Conservation (phyloP, 2,113 vertebrate genomes). For the Zosterops borbonicus region DNA sequence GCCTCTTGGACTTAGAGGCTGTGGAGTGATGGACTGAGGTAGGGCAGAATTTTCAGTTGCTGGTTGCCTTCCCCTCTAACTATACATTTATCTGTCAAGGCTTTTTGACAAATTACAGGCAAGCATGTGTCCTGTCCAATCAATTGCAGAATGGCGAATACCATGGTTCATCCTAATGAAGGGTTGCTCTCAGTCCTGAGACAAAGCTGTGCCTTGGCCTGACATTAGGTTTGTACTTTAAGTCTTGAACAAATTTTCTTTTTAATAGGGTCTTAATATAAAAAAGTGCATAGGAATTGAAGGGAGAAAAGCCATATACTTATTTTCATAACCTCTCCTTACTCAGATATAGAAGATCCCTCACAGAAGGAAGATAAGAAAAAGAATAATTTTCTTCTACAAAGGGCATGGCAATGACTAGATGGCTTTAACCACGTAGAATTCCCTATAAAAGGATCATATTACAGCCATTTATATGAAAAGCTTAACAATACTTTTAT, state of each 20-base stretch:
- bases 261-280: background rate
- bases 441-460: background rate
- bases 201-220: background rate
- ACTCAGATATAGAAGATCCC: background rate
- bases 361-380: background rate
- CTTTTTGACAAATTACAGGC: conserved; percentile 7
- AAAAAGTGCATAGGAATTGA: background rate
- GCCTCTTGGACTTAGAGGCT: background rate
- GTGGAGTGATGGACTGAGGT: background rate
- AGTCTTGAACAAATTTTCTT: background rate
- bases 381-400: background rate
- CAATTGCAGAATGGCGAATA: background rate
- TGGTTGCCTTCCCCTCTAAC: background rate
- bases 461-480: background rate
- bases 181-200: background rate
- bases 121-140: background rate
- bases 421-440: background rate
- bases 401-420: background rate
- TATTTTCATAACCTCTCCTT: background rate
- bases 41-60: background rate
- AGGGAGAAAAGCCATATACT: background rate
- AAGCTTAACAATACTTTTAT: background rate
- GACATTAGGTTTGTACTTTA: background rate
- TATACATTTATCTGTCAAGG: background rate
- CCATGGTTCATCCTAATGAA: background rate